Conservation (phyloP, 2,113 vertebrate species). For the Carlito syrichta region DNA sequence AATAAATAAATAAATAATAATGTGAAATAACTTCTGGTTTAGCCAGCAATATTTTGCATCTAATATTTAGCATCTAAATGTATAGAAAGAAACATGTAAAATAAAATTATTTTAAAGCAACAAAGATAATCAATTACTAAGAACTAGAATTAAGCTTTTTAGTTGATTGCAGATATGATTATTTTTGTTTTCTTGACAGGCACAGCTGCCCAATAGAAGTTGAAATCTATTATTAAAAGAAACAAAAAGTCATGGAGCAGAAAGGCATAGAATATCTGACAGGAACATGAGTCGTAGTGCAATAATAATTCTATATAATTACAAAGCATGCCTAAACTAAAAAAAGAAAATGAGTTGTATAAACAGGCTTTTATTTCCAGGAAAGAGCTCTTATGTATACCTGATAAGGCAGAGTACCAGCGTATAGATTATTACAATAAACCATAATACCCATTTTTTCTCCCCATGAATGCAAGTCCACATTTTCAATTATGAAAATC, state of each 20-base stretch:
- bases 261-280: slow-evolving; percentile 27
- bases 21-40: too few species aligned
- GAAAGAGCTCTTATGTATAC: slow-evolving; percentile 12
- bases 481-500: slow-evolving; percentile 32
- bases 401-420: background rate
- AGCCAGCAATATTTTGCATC: too few species aligned
- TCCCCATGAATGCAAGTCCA: background rate
- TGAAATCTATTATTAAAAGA: slow-evolving; percentile 57
- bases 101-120: slow-evolving; percentile 27
- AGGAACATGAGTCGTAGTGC: background rate
- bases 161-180: background rate
- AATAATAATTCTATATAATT: slow-evolving; percentile 53
- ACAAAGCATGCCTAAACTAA: slow-evolving; percentile 33
- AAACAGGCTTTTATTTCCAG: slow-evolving; percentile 36
- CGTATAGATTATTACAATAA: background rate
- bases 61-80: too few species aligned
- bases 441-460: background rate
- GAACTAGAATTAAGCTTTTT: background rate
- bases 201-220: background rate
- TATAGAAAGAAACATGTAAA: background rate
- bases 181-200: slow-evolving; percentile 16
- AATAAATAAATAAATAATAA: too few species aligned
- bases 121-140: background rate
- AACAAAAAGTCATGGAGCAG: background rate
- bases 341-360: slow-evolving; percentile 13